Conservation (phyloP, 2,888 invertebrate genomes). For the Noctuana brunneofusca region DNA sequence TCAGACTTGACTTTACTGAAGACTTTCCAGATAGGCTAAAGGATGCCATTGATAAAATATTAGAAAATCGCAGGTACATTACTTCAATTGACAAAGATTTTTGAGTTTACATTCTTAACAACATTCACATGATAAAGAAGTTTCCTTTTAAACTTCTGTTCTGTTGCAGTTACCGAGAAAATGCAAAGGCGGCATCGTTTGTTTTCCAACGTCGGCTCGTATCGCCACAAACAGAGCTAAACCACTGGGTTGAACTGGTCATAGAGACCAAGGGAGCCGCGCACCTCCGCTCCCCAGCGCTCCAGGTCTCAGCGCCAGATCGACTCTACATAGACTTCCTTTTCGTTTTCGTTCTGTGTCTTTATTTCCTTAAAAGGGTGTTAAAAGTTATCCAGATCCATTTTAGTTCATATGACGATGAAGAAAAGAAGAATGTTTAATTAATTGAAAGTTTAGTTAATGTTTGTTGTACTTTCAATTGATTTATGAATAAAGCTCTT, state of each 20-base stretch:
- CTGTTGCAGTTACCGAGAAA: slow-evolving; percentile 47
- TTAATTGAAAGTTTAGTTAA: not conserved
- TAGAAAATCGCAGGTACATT: slow-evolving; percentile 50
- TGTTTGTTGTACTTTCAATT: too few species aligned
- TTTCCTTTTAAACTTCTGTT: not conserved
- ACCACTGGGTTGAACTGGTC: slow-evolving; percentile 53
- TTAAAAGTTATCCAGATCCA: slow-evolving; percentile 51
- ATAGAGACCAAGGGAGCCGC: slow-evolving; percentile 46
- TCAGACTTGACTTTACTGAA: too few species aligned
- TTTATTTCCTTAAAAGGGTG: slow-evolving; percentile 58
- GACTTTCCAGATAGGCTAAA: slow-evolving; percentile 48
- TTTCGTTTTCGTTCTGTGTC: slow-evolving; percentile 42
- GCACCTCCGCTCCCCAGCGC: slow-evolving; percentile 53
- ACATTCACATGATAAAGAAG: too few species aligned
- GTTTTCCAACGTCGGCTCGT: slow-evolving; percentile 45
- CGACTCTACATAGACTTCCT: slow-evolving; percentile 52
- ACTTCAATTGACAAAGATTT: too few species aligned
- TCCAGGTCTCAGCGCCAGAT: slow-evolving; percentile 45
- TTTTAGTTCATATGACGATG: slow-evolving; percentile 43
- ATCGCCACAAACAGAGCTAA: slow-evolving; percentile 48
- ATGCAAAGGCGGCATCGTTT: slow-evolving; percentile 45
- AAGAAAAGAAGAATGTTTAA: slow-evolving; percentile 41
- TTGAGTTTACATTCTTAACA: too few species aligned
- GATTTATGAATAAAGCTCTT: too few species aligned
- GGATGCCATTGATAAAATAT: slow-evolving; percentile 49